Conservation (phyloP, 2,797 vertebrate species). For the Clarias platycephalus region DNA sequence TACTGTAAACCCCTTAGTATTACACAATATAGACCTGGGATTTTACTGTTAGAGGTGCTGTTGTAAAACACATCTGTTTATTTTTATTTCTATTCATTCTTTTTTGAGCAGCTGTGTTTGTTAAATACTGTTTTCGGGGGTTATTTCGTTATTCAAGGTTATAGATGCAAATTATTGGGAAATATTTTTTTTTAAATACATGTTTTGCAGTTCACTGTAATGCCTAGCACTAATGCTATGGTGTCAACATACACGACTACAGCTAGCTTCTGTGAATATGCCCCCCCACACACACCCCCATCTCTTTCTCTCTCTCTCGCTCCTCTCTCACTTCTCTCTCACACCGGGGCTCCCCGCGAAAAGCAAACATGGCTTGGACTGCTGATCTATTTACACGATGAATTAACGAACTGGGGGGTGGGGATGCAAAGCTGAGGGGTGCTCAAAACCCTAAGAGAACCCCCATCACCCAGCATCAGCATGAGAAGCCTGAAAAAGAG, state of each 20-base stretch:
- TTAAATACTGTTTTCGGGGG: neutral
- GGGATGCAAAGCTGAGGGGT: conserved; percentile 65
- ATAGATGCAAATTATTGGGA: neutral
- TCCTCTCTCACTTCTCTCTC: conserved; percentile 27
- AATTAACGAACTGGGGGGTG: conserved; percentile 76
- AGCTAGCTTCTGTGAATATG: conserved; percentile 4
- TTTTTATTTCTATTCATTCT: neutral
- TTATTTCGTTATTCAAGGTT: neutral
- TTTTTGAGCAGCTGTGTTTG: neutral
- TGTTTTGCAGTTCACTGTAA: conserved; percentile 9
- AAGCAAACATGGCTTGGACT: conserved; percentile 82
- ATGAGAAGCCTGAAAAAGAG: conserved; percentile 69
- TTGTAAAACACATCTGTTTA: neutral
- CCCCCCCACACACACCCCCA: neutral
- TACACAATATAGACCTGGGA: neutral
- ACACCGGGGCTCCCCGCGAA: conserved; percentile 76
- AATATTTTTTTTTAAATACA: neutral
- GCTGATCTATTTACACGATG: conserved; percentile 87
- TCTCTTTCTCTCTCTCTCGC: neutral
- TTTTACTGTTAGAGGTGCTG: neutral
- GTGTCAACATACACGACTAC: conserved; percentile 5
- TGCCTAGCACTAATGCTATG: conserved; percentile 2
- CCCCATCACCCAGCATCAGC: conserved; percentile 59
- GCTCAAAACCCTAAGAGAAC: conserved; percentile 73
- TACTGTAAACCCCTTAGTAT: neutral